Evolutionary conservation across 2,113 vertebrate species (phyloP), one percentile per base, ranked within the genome.

Genomic region (Zosterops lateralis): DNA sequence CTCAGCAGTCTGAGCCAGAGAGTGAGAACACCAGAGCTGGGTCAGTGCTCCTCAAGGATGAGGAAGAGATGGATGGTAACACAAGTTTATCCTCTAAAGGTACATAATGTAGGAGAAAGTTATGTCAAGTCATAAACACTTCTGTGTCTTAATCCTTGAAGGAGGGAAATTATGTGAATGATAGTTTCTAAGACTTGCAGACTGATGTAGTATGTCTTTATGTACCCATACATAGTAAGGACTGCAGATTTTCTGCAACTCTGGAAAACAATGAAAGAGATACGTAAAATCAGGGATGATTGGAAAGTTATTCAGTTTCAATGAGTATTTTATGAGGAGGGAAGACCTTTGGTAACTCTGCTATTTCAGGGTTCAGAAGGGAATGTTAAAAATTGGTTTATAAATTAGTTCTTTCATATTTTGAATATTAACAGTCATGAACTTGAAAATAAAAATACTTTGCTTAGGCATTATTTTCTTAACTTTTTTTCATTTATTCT

Each of bases 71-170:
- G 47, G 62, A 67, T 84, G 28, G 42, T 38, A 70, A 56, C 17
- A 94, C 62, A 44, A 86, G 7, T 68, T 77, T 92, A 5, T 87
- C 94, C 26, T 95, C 86, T 42, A 85, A 93, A 92, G 88, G 87
- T 95, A 70, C 2, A 11, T 72, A 61, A 82, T 54, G 50, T 66
- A 83, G 32, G 80, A 61, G 21, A 44, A 77, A 79, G 48, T 24
- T 12, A 14, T 58, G 15, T 68, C 29, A 84, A 54, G 17, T 21
- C 19, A 21, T 67, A 11, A 18, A 29, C 12, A 40, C 4, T 90
- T 93, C 20, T 68, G 16, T 36, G 24, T 10, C 29, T 58, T 74
- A 67, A 31, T 84, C 24, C 28, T n/a, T 58, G 38, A 66, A 70
- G 62, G 42, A 70, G 20, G 25, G 6, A 58, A 68, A 28, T 48